Base-by-base conservation (phyloP, 1,140 invertebrate species). In the Lysiphlebus fabarum region DNA sequence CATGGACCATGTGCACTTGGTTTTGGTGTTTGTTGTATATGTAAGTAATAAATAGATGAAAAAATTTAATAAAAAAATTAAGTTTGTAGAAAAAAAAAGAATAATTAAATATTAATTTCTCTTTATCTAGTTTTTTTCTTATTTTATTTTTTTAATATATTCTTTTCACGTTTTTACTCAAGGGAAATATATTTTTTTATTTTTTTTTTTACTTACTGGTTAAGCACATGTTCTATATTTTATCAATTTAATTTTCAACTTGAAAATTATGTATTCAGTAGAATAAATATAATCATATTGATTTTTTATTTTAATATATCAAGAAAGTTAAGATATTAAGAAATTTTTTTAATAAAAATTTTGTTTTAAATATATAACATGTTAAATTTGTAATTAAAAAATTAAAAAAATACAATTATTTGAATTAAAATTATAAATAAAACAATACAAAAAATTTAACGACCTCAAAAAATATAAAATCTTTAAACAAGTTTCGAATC, bases 11-110 rank as follows among this genome's bases (percentile, higher is more conserved):
- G 91, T 68, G 90, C 91, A 0, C 82, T 90, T 58, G 90, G 91
- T 7, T 90, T 92, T 61, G 91, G 91, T 2, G 90, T 92, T n/a
- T 94, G 92, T 70, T 94, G 92, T 74, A 84, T 92, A 34, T 92
- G 91, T 90, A 74, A 89, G 89, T 89, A 55, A 49, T 49, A 14
- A 57, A 37, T 37, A 45, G 17, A n/a, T 33, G n/a, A 47, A 34
- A 45, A 26, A 43, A 5, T 26, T n/a, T 8, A 42, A 41, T 17
- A 1, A 37, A 53, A 53, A 6, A 34, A 49, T 40, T 4, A 38
- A 33, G 11, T 38, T 53, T 53, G 36, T 6, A 7, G 9, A 40
- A 53, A 12, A 6, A 38, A 40, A 40, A 38, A 40, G 36, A 53
- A n/a, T n/a, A 37, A 37, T 49, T 7, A 17, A 36, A 26, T 14